Base-by-base conservation (phyloP, 2,113 vertebrate species). In the Catagonus wagneri region DNA sequence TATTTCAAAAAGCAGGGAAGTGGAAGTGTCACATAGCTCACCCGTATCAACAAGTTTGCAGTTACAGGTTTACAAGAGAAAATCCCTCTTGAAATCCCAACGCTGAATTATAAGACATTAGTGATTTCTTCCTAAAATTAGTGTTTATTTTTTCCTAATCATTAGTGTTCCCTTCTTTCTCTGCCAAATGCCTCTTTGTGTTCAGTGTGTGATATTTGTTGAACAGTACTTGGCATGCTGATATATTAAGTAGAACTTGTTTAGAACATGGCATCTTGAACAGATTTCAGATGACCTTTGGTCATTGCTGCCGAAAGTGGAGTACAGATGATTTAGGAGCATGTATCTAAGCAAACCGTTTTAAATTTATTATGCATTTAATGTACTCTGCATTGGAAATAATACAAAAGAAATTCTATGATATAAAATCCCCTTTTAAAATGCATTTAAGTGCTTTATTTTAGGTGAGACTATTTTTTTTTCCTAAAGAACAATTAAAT, bases 1-100 rank as follows among this genome's bases (percentile, higher is more conserved):
- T 65, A 69, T 88, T 96, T 94, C 75, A 88, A 84, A 97, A 83
- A 78, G n/a, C n/a, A 80, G 20, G 91, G 68, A 83, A 83, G 56
- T 50, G 32, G 50, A 50, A 11, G 34, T 19, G 80, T 83, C 52
- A 11, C 56, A 29, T 39, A 95, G 39, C 83, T 87, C 79, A 84
- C 44, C 61, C 29, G 36, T 50, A 95, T 86, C 56, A 76, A 84
- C 22, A 88, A 93, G 66, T 95, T 60, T 83, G 61, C 36, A 85
- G 58, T 71, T 83, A 85, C 2, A 19, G 58, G 74, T 56, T 93
- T 72, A 74, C 5, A 54, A 66, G 27, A 79, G 66, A 29, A 3
- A 75, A 44, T 81, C 65, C 34, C 32, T 79, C 13, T 83, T 87
- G 74, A 91, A 80, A 89, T 83, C 65, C 16, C 39, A 76, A 91